A percentile compares a stretch with the other conserved stretches of the same genome.
Evolutionary conservation across 2,113 vertebrate genomes (phyloP).

Genomic region (Hypanus sabinus): DNA sequence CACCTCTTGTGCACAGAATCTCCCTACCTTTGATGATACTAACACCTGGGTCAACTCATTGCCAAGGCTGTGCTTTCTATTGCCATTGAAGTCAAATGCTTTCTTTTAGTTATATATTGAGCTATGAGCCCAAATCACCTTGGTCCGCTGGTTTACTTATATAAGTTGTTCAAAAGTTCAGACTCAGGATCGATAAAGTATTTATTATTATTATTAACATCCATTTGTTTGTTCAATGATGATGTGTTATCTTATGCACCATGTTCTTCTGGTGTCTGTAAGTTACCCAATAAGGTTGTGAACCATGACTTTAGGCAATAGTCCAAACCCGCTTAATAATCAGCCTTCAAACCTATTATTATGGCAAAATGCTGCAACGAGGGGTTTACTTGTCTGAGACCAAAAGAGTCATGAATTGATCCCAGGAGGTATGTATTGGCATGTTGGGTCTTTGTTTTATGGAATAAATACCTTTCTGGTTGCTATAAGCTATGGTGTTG

Average conservation of each 20-base stretch:
- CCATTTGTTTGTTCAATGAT: not conserved
- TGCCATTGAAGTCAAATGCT: not conserved
- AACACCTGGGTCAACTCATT: not conserved
- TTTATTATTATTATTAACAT: not conserved
- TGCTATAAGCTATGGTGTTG: not conserved
- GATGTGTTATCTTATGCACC: not conserved
- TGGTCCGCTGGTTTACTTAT: not conserved
- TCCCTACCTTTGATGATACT: not conserved
- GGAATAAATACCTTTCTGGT: not conserved
- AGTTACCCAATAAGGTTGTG: not conserved
- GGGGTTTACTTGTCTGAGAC: not conserved
- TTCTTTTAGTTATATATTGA: not conserved
- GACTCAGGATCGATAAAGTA: no score
- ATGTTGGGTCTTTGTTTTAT: conserved; percentile 26
- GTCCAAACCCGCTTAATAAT: not conserved
- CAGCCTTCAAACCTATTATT: conserved; percentile 2
- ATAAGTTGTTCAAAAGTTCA: not conserved
- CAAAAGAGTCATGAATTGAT: not conserved
- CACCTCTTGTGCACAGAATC: not conserved
- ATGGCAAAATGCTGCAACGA: conserved; percentile 11
- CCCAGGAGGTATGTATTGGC: not conserved
- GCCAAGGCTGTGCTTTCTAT: not conserved
- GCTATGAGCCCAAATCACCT: not conserved
- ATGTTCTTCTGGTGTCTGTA: conserved; percentile 19
- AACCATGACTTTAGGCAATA: conserved; percentile 8